Base-by-base conservation (phyloP, 2,113 vertebrate genomes). In the Ageneiosus marmoratus region DNA sequence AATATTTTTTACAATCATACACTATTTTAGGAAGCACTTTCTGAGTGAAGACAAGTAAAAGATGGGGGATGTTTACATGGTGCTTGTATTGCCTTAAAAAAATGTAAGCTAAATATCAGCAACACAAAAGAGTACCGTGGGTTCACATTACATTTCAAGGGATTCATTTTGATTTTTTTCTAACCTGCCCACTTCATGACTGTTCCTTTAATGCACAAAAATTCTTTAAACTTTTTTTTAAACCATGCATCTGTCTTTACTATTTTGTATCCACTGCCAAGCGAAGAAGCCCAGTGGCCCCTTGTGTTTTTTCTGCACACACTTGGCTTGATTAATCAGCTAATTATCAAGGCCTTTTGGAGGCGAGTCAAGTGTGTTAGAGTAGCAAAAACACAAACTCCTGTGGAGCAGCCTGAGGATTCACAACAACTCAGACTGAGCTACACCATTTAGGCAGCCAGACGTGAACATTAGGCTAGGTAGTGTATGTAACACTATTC, bases 401-500 rank as follows among this genome's bases (percentile, higher is more conserved):
- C 24, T 37, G 37, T 5, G 37, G 37, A 41, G 11, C 37, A 41
- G 48, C 32, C 41, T 32, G 60, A 32, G 27, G n/a, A 63, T 20
- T 20, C 41, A 2, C 41, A 37, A 24, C 8, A 18, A 5, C 55
- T 44, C 34, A 3, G 55, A 22, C 46, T 15, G 48, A 67, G 15
- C 50, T 32, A 1, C 34, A 41, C 13, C 9, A 10, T 2, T 34
- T 18, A 53, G 27, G 41, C 41, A 62, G 32, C 53, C 56, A n/a
- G 41, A 62, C 22, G 5, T 32, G 29, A 34, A 22, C 24, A 44
- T 53, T 67, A 67, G 22, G 62, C 73, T 53, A 67, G 41, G 11
- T 41, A 41, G 37, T 41, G 37, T 48, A 44, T 69, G 82, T 77
- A 77, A 83, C 62, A 56, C 27, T 53, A 29, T 34, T 74, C 83